phyloP scores from a whole-genome alignment of 92 coral and sea anemone genomes.

The Palythoa grandis region DNA sequence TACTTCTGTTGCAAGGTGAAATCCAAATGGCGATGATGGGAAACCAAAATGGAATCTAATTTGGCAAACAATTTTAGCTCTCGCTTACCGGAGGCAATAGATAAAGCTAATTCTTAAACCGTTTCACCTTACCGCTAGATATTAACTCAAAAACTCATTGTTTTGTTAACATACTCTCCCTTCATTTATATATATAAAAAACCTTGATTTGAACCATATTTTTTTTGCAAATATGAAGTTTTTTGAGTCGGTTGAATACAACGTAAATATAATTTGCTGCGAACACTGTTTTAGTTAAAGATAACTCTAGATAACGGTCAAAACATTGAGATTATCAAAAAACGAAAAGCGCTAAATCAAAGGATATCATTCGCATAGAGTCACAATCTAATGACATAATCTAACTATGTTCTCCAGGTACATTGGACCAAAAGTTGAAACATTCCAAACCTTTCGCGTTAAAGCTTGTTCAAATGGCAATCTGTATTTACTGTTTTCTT shows the following conservation, averaged over 20 bases:
- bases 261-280: not conserved
- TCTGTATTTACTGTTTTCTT: not conserved
- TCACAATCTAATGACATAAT: too few relatives aligned
- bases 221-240: not conserved
- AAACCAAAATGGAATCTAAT: conserved; percentile 32
- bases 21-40: conserved; percentile 5
- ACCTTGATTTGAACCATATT: not conserved
- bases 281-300: not conserved
- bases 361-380: not conserved
- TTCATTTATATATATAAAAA: not conserved
- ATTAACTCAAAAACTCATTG: not conserved
- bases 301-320: not conserved
- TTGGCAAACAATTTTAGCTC: conserved; percentile 1
- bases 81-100: not conserved
- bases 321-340: not conserved
- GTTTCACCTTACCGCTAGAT: not conserved
- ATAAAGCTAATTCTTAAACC: conserved; percentile 6
- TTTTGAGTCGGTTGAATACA: not conserved
- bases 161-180: not conserved
- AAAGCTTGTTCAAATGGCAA: not conserved
- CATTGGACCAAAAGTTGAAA: not conserved
- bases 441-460: not conserved
- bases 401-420: not conserved
- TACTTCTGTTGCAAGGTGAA: conserved; percentile 24
- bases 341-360: conserved; percentile 1